Percentiles rank a stretch among this genome's conserved stretches.
Evolutionary conservation across 92 coral and sea anemone species (phyloP).

Genomic region (Pocillopora grandis): DNA sequence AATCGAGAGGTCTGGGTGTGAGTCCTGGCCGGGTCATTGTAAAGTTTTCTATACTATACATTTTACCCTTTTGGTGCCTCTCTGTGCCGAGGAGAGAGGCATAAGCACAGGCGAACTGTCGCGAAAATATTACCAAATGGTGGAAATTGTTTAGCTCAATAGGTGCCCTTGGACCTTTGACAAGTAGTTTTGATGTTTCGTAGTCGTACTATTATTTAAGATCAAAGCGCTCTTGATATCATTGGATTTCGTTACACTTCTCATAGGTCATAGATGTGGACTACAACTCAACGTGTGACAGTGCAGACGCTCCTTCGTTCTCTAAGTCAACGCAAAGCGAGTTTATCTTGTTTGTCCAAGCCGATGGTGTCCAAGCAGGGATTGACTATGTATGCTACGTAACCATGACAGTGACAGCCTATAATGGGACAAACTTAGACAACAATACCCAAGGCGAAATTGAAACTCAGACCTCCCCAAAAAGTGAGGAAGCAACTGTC

Average conservation of each 20-base stretch:
- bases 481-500: conserved; percentile 77
- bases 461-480: conserved; percentile 75
- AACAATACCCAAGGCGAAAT: conserved; percentile 38
- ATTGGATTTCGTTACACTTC: neutral
- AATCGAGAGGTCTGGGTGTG: too few relatives aligned
- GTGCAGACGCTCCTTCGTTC: conserved; percentile 81
- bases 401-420: conserved; percentile 75
- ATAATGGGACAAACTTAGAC: conserved; percentile 66
- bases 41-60: too few relatives aligned
- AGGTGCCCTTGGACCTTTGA: too few relatives aligned
- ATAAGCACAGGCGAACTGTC: too few relatives aligned
- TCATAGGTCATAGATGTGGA: conserved; percentile 47
- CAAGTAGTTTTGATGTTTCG: too few relatives aligned
- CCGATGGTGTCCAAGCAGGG: conserved; percentile 88
- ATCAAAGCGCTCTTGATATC: neutral
- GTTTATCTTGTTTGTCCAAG: conserved; percentile 63
- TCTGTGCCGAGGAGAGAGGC: too few relatives aligned
- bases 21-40: too few relatives aligned
- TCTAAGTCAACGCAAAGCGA: conserved; percentile 51
- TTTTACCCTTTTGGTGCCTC: too few relatives aligned
- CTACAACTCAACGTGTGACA: conserved; percentile 78
- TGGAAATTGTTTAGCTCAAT: too few relatives aligned
- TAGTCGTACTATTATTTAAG: too few relatives aligned
- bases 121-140: too few relatives aligned
- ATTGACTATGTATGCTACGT: conserved; percentile 89